Conservation (phyloP, 2,888 invertebrate species). For the Aromia moschata region DNA sequence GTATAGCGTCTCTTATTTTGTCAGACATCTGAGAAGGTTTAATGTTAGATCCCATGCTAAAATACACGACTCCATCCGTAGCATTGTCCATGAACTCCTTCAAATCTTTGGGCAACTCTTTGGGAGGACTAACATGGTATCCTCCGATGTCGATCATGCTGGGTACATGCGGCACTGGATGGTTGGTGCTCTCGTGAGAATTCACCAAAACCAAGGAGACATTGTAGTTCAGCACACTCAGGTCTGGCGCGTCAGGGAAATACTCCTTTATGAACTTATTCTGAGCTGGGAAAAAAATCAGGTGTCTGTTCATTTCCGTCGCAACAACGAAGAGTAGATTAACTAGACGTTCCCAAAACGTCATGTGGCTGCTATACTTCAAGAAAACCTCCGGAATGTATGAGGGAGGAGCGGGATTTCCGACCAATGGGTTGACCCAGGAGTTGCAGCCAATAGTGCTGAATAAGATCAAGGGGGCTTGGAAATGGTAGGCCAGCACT, state of each 20-base stretch:
- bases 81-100: constrained; percentile 65
- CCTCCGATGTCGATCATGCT: constrained; percentile 70
- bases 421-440: constrained; percentile 51
- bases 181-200: constrained; percentile 65
- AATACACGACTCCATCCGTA: constrained; percentile 54
- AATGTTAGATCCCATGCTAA: constrained; percentile 70
- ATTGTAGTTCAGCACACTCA: constrained; percentile 46
- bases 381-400: constrained; percentile 43
- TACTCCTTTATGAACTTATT: constrained; percentile 47
- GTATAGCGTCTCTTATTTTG: constrained; percentile 65
- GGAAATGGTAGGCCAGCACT: constrained; percentile 58
- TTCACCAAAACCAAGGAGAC: constrained; percentile 52
- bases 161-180: constrained; percentile 66
- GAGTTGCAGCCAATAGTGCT: constrained; percentile 62
- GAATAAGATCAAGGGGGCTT: constrained; percentile 56
- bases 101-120: constrained; percentile 58
- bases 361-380: constrained; percentile 61
- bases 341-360: constrained; percentile 65
- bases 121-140: constrained; percentile 58
- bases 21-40: constrained; percentile 66
- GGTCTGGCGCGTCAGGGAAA: constrained; percentile 49
- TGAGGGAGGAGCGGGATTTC: constrained; percentile 16
- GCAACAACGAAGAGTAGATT: constrained; percentile 59
- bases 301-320: constrained; percentile 35
- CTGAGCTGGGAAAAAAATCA: constrained; percentile 43